phyloP scores from a whole-genome alignment of 2,888 invertebrate genomes.

The Orthonychiurus folsomi region DNA sequence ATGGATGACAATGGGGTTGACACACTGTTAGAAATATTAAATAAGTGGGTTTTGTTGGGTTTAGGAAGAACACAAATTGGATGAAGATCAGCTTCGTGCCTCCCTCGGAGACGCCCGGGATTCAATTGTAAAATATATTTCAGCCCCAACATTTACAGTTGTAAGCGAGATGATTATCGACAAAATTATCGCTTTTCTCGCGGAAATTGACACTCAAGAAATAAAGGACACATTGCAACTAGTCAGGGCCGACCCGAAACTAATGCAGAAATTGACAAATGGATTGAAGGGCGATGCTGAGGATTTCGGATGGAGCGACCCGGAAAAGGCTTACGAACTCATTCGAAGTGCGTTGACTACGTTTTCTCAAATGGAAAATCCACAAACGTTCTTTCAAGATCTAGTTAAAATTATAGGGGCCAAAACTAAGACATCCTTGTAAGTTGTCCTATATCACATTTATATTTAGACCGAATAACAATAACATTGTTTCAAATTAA shows the following conservation, averaged over 20 bases:
- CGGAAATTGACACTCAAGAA: background rate
- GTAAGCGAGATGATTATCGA: background rate
- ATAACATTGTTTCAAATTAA: background rate
- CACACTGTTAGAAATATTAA: constrained; percentile 4
- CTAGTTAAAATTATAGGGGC: background rate
- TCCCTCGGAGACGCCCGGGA: background rate
- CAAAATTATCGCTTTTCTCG: background rate
- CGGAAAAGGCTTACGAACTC: background rate
- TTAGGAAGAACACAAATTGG: background rate
- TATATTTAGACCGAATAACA: background rate
- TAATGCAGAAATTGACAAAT: background rate
- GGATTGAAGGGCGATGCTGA: background rate
- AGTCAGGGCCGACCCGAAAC: background rate
- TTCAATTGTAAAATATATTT: background rate
- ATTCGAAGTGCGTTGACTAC: background rate
- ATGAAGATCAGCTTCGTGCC: background rate
- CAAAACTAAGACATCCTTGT: background rate
- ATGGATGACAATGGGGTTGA: too few relatives aligned
- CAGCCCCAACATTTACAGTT: background rate
- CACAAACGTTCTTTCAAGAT: background rate
- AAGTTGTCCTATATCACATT: background rate
- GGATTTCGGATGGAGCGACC: background rate
- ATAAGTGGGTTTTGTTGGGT: background rate
- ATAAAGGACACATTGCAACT: background rate
- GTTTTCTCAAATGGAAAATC: background rate